Percentiles rank a stretch among this genome's conserved stretches.
phyloP scores from a whole-genome alignment of 2,888 invertebrate species.

The Lucinisca nassula region DNA sequence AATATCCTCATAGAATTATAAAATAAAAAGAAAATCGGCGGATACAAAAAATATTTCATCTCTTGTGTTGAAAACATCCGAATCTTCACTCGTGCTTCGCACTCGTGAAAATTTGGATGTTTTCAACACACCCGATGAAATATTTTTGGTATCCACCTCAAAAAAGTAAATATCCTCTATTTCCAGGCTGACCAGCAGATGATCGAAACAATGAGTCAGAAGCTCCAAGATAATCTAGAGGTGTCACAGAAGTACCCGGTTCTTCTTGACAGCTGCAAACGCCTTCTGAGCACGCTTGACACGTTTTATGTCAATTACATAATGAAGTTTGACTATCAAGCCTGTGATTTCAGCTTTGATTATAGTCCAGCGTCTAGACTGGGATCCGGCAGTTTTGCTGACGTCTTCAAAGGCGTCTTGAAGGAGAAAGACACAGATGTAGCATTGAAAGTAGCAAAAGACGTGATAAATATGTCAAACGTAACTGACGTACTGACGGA shows the following conservation, averaged over 20 bases:
- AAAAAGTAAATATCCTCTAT: neutral
- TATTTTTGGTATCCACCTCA: no score
- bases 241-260: constrained; percentile 45
- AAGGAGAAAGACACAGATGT: constrained; percentile 49
- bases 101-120: no score
- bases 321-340: constrained; percentile 77
- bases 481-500: constrained; percentile 79
- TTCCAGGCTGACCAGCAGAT: constrained; percentile 77
- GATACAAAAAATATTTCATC: no score
- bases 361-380: constrained; percentile 38
- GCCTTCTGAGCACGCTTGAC: constrained; percentile 75
- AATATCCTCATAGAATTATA: no score
- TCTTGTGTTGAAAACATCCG: no score
- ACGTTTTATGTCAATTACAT: constrained; percentile 79
- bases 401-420: constrained; percentile 69
- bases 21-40: no score
- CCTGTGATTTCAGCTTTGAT: constrained; percentile 58
- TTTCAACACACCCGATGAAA: no score
- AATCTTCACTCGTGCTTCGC: no score
- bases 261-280: constrained; percentile 26
- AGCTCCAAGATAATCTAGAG: constrained; percentile 59
- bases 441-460: constrained; percentile 62
- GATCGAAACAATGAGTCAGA: constrained; percentile 70
- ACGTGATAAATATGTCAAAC: constrained; percentile 57
- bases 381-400: constrained; percentile 80